Evolutionary conservation across 2,888 invertebrate genomes (phyloP).

Genomic region (Athalia rosae): DNA sequence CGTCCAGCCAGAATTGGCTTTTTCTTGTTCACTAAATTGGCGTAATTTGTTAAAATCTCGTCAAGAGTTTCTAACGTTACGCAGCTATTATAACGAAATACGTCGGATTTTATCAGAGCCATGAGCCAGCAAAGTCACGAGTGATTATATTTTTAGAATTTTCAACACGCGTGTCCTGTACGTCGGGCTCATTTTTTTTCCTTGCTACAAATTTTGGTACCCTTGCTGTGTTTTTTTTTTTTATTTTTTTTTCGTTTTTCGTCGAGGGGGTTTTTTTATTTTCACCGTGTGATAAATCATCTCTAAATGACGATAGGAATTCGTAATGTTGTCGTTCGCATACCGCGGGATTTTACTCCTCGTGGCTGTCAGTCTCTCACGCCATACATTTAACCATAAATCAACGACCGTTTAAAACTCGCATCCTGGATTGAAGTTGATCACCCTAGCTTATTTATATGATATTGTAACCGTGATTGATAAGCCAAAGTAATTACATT

Average conservation of each 20-base stretch:
- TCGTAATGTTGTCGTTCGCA: conserved; percentile 29
- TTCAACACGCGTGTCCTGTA: no score
- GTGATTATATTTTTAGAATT: no score
- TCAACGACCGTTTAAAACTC: conserved; percentile 31
- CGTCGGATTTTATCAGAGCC: no score
- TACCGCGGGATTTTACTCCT: conserved; percentile 8
- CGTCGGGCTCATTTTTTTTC: background rate
- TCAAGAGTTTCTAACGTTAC: background rate
- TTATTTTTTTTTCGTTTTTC: background rate
- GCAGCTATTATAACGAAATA: no score
- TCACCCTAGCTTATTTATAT: background rate
- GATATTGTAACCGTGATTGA: conserved; percentile 8
- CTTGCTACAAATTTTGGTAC: conserved; percentile 1
- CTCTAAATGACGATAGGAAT: conserved; percentile 37
- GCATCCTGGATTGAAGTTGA: conserved; percentile 21
- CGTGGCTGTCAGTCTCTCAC: conserved; percentile 38
- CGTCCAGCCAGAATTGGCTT: background rate
- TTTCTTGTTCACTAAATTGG: conserved; percentile 14
- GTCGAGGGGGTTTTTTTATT: background rate
- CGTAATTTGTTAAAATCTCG: conserved; percentile 20
- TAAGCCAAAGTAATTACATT: conserved; percentile 21
- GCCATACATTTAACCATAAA: conserved; percentile 22
- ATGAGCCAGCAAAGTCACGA: no score
- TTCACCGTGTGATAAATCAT: conserved; percentile 33
- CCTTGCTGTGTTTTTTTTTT: background rate